Evolutionary conservation across 2,888 invertebrate genomes (phyloP), one percentile per base, ranked within the genome.

Genomic region (Dasypolia templi): DNA sequence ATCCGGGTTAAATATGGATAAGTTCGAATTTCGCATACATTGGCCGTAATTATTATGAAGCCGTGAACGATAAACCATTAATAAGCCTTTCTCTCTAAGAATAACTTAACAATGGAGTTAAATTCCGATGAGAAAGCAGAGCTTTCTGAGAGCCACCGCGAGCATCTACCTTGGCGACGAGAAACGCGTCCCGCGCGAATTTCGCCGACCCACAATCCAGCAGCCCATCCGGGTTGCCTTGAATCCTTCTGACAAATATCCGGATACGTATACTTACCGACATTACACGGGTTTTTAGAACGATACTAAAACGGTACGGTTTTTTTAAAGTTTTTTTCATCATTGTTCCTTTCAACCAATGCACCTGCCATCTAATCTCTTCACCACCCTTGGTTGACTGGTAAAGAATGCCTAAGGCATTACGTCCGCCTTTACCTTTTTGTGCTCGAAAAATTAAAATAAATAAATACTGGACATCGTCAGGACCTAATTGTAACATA

Each of bases 151-250:
- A 89, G 85, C 75, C 77, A 87, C 82, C 78, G 85, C 87, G 85
- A 89, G 88, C 88, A 86, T 82, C 84, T 85, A 72, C 66, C 88
- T 89, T 86, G 86, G 82, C 85, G 83, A 88, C 87, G 88, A 85
- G 90, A 90, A 91, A 91, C 87, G 90, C 86, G 87, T 90, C 89
- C 89, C 90, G 89, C 87, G 88, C 81, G 69, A 91, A 91, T 93
- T 92, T 93, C 93, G 91, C 94, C 90, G 93, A 93, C 93, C 92
- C 89, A 93, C 91, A 89, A 91, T 88, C 81, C 77, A 84, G 70
- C 81, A 79, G 79, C 81, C 87, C 84, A 90, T 91, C 91, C 90
- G 91, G 89, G 90, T 88, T 80, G 68, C 89, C 68, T 69, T 83
- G 55, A 80, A 88, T 86, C 91, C 90, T 90, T 87, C 72, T 82